Conservation (phyloP, 2,888 invertebrate genomes). For the Ectemnius lituratus region DNA sequence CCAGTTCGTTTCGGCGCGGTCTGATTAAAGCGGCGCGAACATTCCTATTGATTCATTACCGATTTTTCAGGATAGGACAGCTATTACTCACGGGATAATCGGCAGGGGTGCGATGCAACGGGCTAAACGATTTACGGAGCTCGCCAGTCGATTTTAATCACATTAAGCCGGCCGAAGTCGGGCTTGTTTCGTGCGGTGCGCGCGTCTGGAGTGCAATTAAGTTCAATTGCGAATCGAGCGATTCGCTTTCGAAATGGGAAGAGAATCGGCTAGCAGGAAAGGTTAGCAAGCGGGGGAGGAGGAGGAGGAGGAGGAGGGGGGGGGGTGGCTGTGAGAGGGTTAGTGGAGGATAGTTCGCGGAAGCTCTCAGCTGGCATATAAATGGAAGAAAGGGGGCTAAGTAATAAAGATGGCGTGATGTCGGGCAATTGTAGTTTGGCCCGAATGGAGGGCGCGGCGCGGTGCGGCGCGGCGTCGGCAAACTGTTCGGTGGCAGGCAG, state of each 20-base stretch:
- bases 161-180: slow-evolving; percentile 20
- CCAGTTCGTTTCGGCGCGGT: too few species aligned
- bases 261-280: background rate
- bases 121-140: slow-evolving; percentile 22
- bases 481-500: slow-evolving; percentile 49
- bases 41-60: too few species aligned
- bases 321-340: too few species aligned
- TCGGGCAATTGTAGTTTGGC: slow-evolving; percentile 60
- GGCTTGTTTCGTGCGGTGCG: slow-evolving; percentile 18
- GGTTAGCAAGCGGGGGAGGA: background rate
- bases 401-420: slow-evolving; percentile 63
- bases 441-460: slow-evolving; percentile 54
- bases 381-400: slow-evolving; percentile 6
- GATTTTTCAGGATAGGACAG: background rate
- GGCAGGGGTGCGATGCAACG: background rate
- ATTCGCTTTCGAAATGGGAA: slow-evolving; percentile 5
- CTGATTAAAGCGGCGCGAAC: too few species aligned
- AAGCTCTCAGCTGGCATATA: slow-evolving; percentile 6
- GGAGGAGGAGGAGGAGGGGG: too few species aligned
- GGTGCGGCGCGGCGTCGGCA: slow-evolving; percentile 53
- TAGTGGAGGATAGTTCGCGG: slow-evolving; percentile 5
- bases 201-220: slow-evolving; percentile 16
- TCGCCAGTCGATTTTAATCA: slow-evolving; percentile 14
- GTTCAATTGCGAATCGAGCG: slow-evolving; percentile 21
- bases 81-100: slow-evolving; percentile 2